Evolutionary conservation across 2,113 vertebrate genomes (phyloP).

Genomic region (Rhinoptilus africanus): DNA sequence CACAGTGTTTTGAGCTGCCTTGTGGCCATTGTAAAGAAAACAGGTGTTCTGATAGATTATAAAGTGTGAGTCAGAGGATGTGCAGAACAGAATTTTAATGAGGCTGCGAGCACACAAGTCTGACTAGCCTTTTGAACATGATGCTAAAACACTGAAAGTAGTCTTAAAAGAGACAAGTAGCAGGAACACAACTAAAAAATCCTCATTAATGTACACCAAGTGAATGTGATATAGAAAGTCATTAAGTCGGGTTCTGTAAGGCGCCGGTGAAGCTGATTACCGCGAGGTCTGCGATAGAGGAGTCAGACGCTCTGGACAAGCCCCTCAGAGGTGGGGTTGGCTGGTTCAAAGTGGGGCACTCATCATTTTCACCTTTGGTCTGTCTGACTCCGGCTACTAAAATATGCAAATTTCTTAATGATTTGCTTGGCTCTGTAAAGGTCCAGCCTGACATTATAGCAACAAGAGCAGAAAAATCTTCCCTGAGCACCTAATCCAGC

Average conservation of each 20-base stretch:
- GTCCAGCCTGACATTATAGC: not conserved
- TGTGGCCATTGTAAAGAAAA: conserved; percentile 87
- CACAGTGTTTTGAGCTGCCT: conserved; percentile 86
- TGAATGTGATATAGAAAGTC: conserved; percentile 46
- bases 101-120: conserved; percentile 72
- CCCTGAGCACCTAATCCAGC: not conserved
- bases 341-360: not conserved
- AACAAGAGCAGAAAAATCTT: not conserved
- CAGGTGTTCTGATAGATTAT: conserved; percentile 89
- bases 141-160: conserved; percentile 78
- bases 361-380: not conserved
- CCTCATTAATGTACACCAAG: conserved; percentile 70
- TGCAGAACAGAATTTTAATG: conserved; percentile 84
- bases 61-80: conserved; percentile 84
- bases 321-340: not conserved
- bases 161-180: conserved; percentile 76
- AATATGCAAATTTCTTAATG: not conserved
- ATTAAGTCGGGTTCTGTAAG: conserved; percentile 41
- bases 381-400: not conserved
- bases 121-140: conserved; percentile 81
- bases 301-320: not conserved
- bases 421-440: not conserved
- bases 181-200: conserved; percentile 65
- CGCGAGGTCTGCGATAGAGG: not conserved
- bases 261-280: conserved; percentile 27